A percentile compares a stretch with the other conserved stretches of the same genome.
These are phyloP conservation scores for Julus scandinavius DNA, from an alignment of 2,888 invertebrate species.

Conservation along the genomic window DNA sequence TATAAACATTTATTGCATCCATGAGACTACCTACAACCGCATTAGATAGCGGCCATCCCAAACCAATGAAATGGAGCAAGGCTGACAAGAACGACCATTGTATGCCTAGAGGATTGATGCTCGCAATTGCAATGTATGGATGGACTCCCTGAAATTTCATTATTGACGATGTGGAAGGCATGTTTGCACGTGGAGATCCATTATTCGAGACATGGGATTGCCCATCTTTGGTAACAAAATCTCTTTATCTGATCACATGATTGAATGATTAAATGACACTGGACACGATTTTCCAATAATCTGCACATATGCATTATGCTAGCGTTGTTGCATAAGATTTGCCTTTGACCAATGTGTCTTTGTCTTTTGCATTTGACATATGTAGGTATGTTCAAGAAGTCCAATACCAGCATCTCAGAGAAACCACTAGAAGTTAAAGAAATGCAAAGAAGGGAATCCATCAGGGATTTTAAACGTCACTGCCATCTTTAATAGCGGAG, in stretches of 20 bases:
- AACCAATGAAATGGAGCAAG: constrained; percentile 10
- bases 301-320: too few species aligned
- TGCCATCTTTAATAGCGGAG: too few species aligned
- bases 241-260: background rate
- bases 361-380: too few species aligned
- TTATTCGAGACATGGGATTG: background rate
- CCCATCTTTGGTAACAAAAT: background rate
- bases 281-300: background rate
- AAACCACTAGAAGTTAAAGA: too few species aligned
- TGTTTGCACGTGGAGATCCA: too few species aligned
- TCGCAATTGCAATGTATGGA: background rate
- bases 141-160: background rate
- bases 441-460: too few species aligned
- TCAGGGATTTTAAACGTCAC: too few species aligned
- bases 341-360: too few species aligned
- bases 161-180: background rate
- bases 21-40: constrained; percentile 3
- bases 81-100: background rate
- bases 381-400: too few species aligned
- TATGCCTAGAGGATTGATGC: background rate
- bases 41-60: background rate
- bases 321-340: too few species aligned
- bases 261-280: background rate
- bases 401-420: too few species aligned
- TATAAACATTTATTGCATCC: constrained; percentile 18